phyloP scores from a whole-genome alignment of 1,140 invertebrate species.

The Galendromus occidentalis region DNA sequence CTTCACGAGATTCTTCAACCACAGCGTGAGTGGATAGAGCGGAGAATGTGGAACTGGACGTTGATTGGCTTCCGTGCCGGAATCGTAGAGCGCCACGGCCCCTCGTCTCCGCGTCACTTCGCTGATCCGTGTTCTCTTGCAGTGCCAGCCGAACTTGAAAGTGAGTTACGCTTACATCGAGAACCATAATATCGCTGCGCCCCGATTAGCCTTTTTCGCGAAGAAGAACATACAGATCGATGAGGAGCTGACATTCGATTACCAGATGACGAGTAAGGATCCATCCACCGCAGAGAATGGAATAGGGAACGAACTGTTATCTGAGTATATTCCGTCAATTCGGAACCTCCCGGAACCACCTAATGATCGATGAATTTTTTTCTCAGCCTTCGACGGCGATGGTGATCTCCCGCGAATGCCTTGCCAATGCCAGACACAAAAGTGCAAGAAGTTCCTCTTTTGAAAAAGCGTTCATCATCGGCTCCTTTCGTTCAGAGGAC shows the following conservation, averaged over 20 bases:
- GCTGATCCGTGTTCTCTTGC: too few relatives aligned
- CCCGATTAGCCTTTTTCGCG: neutral
- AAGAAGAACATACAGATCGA: neutral
- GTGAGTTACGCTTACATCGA: slow-evolving; percentile 7
- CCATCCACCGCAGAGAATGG: too few relatives aligned
- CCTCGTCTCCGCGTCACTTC: too few relatives aligned
- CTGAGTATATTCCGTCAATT: too few relatives aligned
- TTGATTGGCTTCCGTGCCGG: too few relatives aligned
- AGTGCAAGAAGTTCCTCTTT: neutral
- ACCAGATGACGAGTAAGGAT: neutral
- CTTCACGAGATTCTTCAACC: neutral
- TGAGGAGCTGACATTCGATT: slow-evolving; percentile 4
- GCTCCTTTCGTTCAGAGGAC: too few relatives aligned
- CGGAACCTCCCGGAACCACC: too few relatives aligned
- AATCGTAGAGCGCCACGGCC: too few relatives aligned
- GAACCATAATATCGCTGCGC: neutral
- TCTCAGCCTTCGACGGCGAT: neutral
- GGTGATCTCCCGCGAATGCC: neutral
- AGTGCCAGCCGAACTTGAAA: neutral
- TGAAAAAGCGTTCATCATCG: too few relatives aligned
- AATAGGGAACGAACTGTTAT: too few relatives aligned
- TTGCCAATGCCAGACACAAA: neutral
- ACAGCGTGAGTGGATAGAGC: neutral
- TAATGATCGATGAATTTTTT: too few relatives aligned
- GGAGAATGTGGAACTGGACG: too few relatives aligned